Percentiles rank a stretch among this genome's conserved stretches.
These are phyloP conservation scores for Scaptomyza caliginosa DNA, from an alignment of 2,888 invertebrate species.

Conservation along the genomic window DNA sequence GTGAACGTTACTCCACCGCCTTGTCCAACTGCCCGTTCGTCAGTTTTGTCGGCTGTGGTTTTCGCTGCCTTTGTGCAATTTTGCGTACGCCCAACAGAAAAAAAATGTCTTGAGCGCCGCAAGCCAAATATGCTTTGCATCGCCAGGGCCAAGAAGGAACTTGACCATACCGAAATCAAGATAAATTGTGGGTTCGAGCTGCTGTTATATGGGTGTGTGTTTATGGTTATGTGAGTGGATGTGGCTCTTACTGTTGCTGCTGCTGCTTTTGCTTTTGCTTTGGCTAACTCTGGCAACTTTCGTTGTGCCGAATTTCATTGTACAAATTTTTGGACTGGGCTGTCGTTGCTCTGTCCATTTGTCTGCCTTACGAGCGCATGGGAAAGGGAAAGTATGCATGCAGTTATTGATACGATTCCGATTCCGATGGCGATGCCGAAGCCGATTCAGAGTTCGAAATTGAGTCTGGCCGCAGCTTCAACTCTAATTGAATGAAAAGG, in stretches of 20 bases:
- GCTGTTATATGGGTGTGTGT: slow-evolving; percentile 25
- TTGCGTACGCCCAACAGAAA: slow-evolving; percentile 38
- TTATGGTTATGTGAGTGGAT: slow-evolving; percentile 34
- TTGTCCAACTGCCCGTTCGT: slow-evolving; percentile 5
- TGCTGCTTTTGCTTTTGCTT: neutral
- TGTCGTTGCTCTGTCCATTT: slow-evolving; percentile 4
- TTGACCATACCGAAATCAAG: slow-evolving; percentile 54
- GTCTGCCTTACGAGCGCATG: slow-evolving; percentile 26
- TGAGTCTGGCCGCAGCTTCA: slow-evolving; percentile 13
- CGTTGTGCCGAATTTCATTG: slow-evolving; percentile 78
- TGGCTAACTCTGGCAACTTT: slow-evolving; percentile 58
- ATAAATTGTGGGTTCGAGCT: slow-evolving; percentile 69
- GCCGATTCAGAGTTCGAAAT: slow-evolving; percentile 12
- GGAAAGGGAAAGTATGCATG: slow-evolving; percentile 73
- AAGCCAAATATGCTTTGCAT: slow-evolving; percentile 5
- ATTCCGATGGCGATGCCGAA: neutral
- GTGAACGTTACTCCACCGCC: slow-evolving; percentile 23
- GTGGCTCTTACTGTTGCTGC: too few relatives aligned
- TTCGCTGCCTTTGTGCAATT: slow-evolving; percentile 53
- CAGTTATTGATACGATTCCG: slow-evolving; percentile 66
- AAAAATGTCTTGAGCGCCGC: slow-evolving; percentile 12
- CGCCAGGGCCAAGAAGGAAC: slow-evolving; percentile 59
- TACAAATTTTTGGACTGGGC: slow-evolving; percentile 53
- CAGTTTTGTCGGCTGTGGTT: slow-evolving; percentile 13
- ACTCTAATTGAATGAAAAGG: slow-evolving; percentile 72